These are phyloP conservation scores for Macaria liturata DNA, from an alignment of 2,888 invertebrate genomes.

Conservation along the genomic window DNA sequence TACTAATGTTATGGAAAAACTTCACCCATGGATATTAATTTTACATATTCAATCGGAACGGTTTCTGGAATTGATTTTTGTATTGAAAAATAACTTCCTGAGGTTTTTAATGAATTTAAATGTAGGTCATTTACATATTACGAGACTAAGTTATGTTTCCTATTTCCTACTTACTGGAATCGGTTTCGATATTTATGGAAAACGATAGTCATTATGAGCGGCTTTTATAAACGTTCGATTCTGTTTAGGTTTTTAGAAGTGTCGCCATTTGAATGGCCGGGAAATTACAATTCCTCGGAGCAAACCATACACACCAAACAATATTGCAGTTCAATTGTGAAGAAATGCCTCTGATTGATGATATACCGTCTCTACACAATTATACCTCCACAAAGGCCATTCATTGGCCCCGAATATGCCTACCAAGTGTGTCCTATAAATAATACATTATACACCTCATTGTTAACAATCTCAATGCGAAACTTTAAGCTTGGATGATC, in stretches of 20 bases:
- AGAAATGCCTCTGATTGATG: slow-evolving; percentile 69
- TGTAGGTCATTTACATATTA: slow-evolving; percentile 8
- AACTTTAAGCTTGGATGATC: slow-evolving; percentile 82
- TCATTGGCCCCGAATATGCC: slow-evolving; percentile 69
- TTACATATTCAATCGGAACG: slow-evolving; percentile 48
- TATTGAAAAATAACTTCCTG: slow-evolving; percentile 28
- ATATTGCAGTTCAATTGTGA: slow-evolving; percentile 61
- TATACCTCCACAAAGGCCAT: slow-evolving; percentile 51
- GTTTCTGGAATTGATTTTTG: slow-evolving; percentile 45
- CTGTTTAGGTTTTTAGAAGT: slow-evolving; percentile 2
- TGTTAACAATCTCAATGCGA: slow-evolving; percentile 70
- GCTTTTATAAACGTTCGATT: not conserved
- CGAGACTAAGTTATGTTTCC: slow-evolving; percentile 6
- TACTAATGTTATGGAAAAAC: slow-evolving; percentile 59
- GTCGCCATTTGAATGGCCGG: slow-evolving; percentile 21
- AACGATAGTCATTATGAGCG: too few species aligned
- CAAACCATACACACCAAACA: slow-evolving; percentile 44
- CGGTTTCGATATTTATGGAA: not conserved
- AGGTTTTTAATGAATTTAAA: slow-evolving; percentile 28
- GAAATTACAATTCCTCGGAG: slow-evolving; percentile 36
- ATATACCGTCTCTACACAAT: slow-evolving; percentile 59
- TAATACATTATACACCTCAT: slow-evolving; percentile 80
- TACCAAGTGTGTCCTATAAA: slow-evolving; percentile 80
- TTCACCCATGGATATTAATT: slow-evolving; percentile 55
- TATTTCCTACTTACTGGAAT: not conserved